Evolutionary conservation across 2,888 invertebrate species (phyloP).

Genomic region (Eristalis tenax): DNA sequence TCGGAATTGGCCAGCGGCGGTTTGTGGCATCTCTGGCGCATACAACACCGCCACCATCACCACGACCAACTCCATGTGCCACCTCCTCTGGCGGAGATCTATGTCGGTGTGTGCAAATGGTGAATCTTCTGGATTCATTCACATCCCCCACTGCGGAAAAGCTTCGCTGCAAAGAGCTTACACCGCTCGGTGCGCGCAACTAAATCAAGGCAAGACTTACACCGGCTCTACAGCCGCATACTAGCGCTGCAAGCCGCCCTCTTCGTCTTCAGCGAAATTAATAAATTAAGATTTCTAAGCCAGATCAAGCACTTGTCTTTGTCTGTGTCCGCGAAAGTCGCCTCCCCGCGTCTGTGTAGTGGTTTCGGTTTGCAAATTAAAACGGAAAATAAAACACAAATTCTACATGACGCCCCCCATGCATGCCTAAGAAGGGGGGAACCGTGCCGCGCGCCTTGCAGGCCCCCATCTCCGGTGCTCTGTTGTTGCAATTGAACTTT

Average conservation of each 20-base stretch:
- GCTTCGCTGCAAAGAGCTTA: slow-evolving; percentile 56
- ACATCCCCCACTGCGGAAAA: slow-evolving; percentile 64
- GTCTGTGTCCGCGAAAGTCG: slow-evolving; percentile 13
- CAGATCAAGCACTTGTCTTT: slow-evolving; percentile 55
- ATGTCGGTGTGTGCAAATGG: slow-evolving; percentile 47
- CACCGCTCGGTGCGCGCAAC: slow-evolving; percentile 40
- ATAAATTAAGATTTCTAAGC: slow-evolving; percentile 69
- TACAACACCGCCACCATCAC: slow-evolving; percentile 1
- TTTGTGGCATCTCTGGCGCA: slow-evolving; percentile 61
- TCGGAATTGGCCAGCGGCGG: slow-evolving; percentile 68
- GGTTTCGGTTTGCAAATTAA: slow-evolving; percentile 26
- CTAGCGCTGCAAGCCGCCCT: slow-evolving; percentile 30
- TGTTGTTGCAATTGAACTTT: slow-evolving; percentile 68
- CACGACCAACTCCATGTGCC: slow-evolving; percentile 38
- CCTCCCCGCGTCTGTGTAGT: slow-evolving; percentile 9
- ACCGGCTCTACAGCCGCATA: slow-evolving; percentile 37
- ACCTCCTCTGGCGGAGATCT: slow-evolving; percentile 62
- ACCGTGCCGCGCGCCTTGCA: slow-evolving; percentile 13
- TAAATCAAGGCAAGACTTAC: slow-evolving; percentile 59
- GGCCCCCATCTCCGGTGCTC: slow-evolving; percentile 13
- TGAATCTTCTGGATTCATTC: slow-evolving; percentile 61
- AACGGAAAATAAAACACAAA: slow-evolving; percentile 19
- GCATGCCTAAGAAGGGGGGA: slow-evolving; percentile 33
- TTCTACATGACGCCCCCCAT: slow-evolving; percentile 65
- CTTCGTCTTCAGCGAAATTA: slow-evolving; percentile 42